Evolutionary conservation across 2,113 vertebrate genomes (phyloP).

Genomic region (Tretioscincus oriximinensis): DNA sequence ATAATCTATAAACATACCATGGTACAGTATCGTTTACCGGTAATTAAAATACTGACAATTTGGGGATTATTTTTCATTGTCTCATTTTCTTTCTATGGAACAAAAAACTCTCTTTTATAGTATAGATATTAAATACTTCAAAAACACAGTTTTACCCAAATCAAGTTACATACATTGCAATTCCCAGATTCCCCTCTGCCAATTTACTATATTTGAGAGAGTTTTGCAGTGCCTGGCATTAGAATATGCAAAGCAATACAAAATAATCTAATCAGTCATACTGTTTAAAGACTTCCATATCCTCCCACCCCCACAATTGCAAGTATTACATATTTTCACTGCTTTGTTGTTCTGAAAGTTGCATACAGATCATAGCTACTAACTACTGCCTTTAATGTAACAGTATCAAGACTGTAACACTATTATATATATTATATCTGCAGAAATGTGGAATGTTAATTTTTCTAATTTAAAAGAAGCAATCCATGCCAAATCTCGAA

Average conservation of each 20-base stretch:
- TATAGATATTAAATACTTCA: background rate
- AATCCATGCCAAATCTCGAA: background rate
- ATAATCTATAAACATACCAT: constrained; percentile 71
- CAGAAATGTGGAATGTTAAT: background rate
- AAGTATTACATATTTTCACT: background rate
- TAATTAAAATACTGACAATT: constrained; percentile 50
- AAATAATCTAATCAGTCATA: too few relatives aligned
- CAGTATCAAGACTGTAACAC: background rate
- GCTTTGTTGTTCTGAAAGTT: background rate
- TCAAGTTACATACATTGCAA: background rate
- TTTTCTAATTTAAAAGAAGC: background rate
- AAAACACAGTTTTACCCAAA: background rate
- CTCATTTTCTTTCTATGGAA: constrained; percentile 7
- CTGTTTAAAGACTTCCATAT: background rate
- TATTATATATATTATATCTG: background rate
- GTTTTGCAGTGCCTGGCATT: too few relatives aligned
- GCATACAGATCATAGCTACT: background rate
- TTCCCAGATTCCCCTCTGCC: too few relatives aligned
- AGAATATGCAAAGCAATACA: too few relatives aligned
- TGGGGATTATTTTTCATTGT: constrained; percentile 21
- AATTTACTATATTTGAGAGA: too few relatives aligned
- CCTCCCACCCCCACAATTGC: background rate
- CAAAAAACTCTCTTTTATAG: background rate
- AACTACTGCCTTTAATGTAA: background rate
- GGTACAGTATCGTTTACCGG: constrained; percentile 44